These are phyloP conservation scores for Bursaphelenchus mucronatus DNA, from an alignment of 1,140 invertebrate genomes.

Conservation along the genomic window DNA sequence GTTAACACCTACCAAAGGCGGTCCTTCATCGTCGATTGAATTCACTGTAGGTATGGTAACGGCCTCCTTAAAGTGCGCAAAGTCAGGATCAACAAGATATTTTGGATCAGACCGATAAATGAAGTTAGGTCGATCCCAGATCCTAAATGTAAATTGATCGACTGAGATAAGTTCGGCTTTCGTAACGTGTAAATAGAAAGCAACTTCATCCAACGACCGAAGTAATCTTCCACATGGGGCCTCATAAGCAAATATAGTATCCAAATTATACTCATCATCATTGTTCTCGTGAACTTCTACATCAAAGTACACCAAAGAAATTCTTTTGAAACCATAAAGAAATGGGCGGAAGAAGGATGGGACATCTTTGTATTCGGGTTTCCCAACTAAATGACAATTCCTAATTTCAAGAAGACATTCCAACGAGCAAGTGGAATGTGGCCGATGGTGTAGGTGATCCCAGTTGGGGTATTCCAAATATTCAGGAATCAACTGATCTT, in stretches of 20 bases:
- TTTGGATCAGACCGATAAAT: constrained; percentile 16
- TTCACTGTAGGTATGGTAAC: constrained; percentile 14
- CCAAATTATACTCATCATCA: neutral
- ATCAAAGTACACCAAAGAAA: neutral
- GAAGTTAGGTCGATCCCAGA: constrained; percentile 16
- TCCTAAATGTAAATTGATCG: constrained; percentile 19
- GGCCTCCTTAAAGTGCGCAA: constrained; percentile 4
- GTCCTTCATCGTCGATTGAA: constrained; percentile 13
- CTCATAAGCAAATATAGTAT: neutral
- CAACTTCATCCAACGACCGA: constrained; percentile 14
- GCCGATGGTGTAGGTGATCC: neutral
- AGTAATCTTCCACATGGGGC: constrained; percentile 16
- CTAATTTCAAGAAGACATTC: constrained; percentile 6
- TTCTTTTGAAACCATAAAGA: constrained; percentile 15
- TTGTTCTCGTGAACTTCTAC: neutral
- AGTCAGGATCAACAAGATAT: neutral
- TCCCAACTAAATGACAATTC: constrained; percentile 1
- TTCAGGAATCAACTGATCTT: constrained; percentile 7
- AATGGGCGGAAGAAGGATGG: constrained; percentile 13
- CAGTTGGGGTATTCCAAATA: constrained; percentile 16
- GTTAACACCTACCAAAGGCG: neutral
- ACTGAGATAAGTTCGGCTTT: constrained; percentile 12
- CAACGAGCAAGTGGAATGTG: neutral
- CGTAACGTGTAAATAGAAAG: constrained; percentile 18
- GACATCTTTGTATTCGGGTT: constrained; percentile 3